Conservation (phyloP, 2,888 invertebrate genomes). For the Nasonovia ribisnigri region DNA sequence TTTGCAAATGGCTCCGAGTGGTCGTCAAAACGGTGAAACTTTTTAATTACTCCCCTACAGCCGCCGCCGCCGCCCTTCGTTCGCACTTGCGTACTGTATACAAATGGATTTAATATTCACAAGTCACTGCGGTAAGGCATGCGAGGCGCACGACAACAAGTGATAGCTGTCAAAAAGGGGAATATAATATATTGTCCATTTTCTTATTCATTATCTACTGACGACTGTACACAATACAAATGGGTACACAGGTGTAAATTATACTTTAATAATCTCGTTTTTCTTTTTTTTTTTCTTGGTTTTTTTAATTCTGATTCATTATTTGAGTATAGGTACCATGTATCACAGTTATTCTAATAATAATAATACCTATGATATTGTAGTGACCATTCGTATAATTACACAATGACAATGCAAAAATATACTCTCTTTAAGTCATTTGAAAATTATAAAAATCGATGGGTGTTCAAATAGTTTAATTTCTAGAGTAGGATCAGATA, state of each 20-base stretch:
- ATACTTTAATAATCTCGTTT: background rate
- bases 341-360: background rate
- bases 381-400: background rate
- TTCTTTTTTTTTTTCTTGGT: background rate
- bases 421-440: background rate
- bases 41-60: conserved; percentile 44
- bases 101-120: conserved; percentile 39
- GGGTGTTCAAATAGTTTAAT: background rate
- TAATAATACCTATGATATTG: background rate
- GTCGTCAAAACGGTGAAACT: conserved; percentile 38
- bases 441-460: background rate
- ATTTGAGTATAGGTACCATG: background rate
- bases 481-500: background rate
- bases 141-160: background rate
- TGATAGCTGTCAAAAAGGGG: conserved; percentile 17
- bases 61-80: background rate
- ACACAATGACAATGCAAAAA: background rate
- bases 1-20: conserved; percentile 23
- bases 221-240: background rate
- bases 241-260: background rate
- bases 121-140: background rate
- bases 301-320: background rate
- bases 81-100: background rate
- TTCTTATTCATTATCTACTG: conserved; percentile 8
- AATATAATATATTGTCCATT: background rate